Evolutionary conservation across 2,113 vertebrate species (phyloP).

Genomic region (Mohoua ochrocephala): DNA sequence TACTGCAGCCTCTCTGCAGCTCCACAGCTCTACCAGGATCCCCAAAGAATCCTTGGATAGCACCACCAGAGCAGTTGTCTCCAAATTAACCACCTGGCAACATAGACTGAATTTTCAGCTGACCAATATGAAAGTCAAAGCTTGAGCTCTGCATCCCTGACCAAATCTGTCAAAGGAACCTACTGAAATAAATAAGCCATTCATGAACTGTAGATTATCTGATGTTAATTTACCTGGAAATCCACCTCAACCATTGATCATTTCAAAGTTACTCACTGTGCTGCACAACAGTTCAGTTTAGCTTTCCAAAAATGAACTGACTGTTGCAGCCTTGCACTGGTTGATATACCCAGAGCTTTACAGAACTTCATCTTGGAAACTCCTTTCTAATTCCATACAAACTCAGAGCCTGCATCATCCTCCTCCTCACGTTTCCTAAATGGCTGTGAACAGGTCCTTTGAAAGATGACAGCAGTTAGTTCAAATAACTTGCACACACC

Average conservation of each 20-base stretch:
- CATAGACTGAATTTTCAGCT: not conserved
- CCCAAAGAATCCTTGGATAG: not conserved
- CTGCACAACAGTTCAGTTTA: not conserved
- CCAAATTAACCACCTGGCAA: not conserved
- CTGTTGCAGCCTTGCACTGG: not conserved
- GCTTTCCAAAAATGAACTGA: not conserved
- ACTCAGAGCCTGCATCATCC: not conserved
- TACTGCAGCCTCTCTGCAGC: not conserved
- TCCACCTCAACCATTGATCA: not conserved
- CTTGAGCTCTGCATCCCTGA: not conserved
- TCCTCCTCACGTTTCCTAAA: not conserved
- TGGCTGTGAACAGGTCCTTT: not conserved
- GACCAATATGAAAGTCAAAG: not conserved
- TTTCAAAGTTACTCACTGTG: not conserved
- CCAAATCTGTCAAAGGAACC: not conserved
- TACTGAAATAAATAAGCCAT: not conserved
- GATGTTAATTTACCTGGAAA: not conserved
- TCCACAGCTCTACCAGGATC: not conserved
- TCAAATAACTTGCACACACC: not conserved
- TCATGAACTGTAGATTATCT: not conserved
- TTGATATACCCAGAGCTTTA: not conserved
- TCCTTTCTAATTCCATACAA: not conserved
- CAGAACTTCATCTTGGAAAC: not conserved
- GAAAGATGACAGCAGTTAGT: not conserved
- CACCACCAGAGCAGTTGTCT: not conserved